These are phyloP conservation scores for Tachyglossus aculeatus DNA, from an alignment of 2,797 vertebrate species.

Conservation along the genomic window DNA sequence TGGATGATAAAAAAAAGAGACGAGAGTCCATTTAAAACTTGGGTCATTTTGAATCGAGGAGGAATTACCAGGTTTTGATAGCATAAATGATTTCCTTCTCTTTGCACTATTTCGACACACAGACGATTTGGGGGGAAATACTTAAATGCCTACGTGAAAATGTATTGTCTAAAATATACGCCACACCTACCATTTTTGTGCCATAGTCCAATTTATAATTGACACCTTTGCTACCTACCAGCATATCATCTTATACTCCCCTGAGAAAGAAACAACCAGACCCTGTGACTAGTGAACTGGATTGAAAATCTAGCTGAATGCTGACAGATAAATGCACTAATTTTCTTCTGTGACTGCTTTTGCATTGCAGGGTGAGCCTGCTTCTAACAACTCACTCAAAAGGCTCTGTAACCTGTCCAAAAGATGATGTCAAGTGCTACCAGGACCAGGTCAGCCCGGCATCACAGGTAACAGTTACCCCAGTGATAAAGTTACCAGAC, in stretches of 20 bases:
- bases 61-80: conserved; percentile 26
- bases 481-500: conserved; percentile 76
- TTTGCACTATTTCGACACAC: conserved; percentile 56
- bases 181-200: conserved; percentile 83
- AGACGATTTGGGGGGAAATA: conserved; percentile 59
- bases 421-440: conserved; percentile 84
- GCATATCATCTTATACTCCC: conserved; percentile 88
- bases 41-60: conserved; percentile 23
- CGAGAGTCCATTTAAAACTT: conserved; percentile 20
- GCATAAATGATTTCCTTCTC: conserved; percentile 37
- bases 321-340: conserved; percentile 99
- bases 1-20: too few relatives aligned
- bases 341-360: conserved; percentile 91
- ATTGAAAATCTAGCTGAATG: conserved; percentile 95
- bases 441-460: conserved; percentile 76
- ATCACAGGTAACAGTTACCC: conserved; percentile 81
- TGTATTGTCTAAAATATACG: conserved; percentile 68
- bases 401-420: conserved; percentile 83
- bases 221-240: conserved; percentile 89
- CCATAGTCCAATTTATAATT: conserved; percentile 91
- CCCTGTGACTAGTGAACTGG: conserved; percentile 88
- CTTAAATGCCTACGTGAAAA: conserved; percentile 54
- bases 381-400: conserved; percentile 83
- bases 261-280: conserved; percentile 84
- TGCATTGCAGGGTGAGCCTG: conserved; percentile 85